These are phyloP conservation scores for Lasiurus borealis DNA, from an alignment of 2,113 vertebrate species.

Conservation along the genomic window DNA sequence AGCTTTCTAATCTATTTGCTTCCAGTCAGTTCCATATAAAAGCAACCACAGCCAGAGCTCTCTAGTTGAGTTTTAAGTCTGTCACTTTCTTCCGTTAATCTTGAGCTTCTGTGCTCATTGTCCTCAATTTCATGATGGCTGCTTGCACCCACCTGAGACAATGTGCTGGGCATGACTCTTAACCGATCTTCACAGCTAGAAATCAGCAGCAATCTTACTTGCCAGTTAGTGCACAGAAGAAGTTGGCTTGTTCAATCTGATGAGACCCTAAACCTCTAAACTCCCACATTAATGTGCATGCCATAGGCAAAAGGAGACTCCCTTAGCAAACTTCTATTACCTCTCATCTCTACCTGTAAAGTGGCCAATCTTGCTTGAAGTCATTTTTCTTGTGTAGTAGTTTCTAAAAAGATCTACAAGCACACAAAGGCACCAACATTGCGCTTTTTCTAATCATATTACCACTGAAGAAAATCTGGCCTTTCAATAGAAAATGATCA, in stretches of 20 bases:
- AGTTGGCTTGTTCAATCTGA: neutral
- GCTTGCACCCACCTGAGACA: neutral
- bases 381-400: neutral
- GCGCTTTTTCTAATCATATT: neutral
- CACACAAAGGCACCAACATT: neutral
- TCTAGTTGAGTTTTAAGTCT: neutral
- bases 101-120: neutral
- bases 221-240: neutral
- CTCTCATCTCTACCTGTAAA: neutral
- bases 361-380: neutral
- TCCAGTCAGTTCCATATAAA: neutral
- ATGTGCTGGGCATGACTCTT: neutral
- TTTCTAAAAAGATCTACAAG: neutral
- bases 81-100: neutral
- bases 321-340: neutral
- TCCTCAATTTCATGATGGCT: neutral
- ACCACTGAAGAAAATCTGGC: neutral
- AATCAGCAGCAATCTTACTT: neutral
- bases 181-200: neutral
- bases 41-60: neutral
- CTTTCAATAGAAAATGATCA: constrained; percentile 17
- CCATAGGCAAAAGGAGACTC: neutral
- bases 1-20: neutral
- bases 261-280: neutral
- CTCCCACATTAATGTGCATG: neutral